These are phyloP conservation scores for Puffinus mauretanicus DNA, from an alignment of 2,113 vertebrate species.

Conservation along the genomic window DNA sequence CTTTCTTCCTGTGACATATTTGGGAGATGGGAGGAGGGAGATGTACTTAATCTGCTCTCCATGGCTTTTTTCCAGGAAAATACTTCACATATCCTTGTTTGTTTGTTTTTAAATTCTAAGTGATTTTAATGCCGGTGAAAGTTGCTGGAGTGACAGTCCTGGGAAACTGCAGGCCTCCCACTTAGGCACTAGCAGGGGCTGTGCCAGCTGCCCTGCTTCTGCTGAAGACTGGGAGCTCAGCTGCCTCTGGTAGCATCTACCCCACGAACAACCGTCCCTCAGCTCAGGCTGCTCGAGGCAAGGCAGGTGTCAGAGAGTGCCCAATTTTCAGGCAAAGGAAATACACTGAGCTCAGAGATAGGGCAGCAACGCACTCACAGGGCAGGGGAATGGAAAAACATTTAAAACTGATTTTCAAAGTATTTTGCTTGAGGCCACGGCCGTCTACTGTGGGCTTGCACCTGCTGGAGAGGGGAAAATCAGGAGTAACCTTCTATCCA, in stretches of 20 bases:
- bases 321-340: background rate
- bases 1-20: background rate
- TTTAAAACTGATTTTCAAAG: background rate
- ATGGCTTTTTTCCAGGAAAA: constrained; percentile 48
- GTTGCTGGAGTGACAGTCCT: constrained; percentile 17
- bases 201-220: background rate
- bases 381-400: background rate
- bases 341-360: background rate
- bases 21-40: background rate
- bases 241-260: background rate
- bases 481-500: background rate
- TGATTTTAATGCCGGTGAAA: constrained; percentile 39
- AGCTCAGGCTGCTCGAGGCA: background rate
- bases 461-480: background rate
- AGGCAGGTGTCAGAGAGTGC: background rate
- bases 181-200: background rate
- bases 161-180: background rate
- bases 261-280: background rate
- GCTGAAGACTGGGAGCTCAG: background rate
- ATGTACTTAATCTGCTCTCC: background rate
- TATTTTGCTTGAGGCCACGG: background rate
- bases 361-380: background rate
- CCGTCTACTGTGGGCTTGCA: background rate
- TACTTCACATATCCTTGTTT: constrained; percentile 39
- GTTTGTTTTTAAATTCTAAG: constrained; percentile 49